Evolutionary conservation across 2,888 invertebrate genomes (phyloP).

Genomic region (Morpho achilles): DNA sequence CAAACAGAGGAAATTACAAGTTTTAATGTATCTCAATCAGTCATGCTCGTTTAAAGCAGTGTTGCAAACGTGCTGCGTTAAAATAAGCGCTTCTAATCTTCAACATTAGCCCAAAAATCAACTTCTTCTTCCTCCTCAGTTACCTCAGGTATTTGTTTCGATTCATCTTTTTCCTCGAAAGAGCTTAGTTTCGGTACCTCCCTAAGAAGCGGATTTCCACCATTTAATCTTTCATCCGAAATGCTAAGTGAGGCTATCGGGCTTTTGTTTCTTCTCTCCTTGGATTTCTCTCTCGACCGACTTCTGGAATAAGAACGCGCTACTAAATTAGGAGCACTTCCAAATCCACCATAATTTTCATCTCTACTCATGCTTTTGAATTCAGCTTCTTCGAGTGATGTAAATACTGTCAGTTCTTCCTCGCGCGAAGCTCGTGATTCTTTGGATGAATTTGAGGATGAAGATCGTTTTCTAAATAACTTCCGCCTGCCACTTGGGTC

Average conservation of each 20-base stretch:
- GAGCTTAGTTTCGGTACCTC: constrained; percentile 59
- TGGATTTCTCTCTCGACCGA: constrained; percentile 66
- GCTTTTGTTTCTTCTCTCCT: constrained; percentile 49
- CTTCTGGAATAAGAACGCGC: constrained; percentile 77
- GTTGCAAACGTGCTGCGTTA: constrained; percentile 54
- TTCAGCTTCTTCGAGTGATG: constrained; percentile 82
- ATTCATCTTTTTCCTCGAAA: constrained; percentile 64
- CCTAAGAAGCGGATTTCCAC: constrained; percentile 34
- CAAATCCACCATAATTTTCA: constrained; percentile 43
- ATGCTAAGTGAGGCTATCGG: constrained; percentile 51
- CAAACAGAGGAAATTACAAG: constrained; percentile 51
- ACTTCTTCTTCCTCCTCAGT: constrained; percentile 60
- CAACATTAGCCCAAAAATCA: constrained; percentile 69
- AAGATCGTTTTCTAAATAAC: constrained; percentile 81
- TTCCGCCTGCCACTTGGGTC: constrained; percentile 81
- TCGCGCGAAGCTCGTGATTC: constrained; percentile 81
- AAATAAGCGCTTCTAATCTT: constrained; percentile 56
- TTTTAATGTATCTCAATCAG: constrained; percentile 63
- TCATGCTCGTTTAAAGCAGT: constrained; percentile 64
- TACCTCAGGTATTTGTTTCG: constrained; percentile 53
- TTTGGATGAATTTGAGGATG: constrained; percentile 79
- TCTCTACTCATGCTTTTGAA: constrained; percentile 59
- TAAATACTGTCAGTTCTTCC: constrained; percentile 82
- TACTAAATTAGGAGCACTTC: constrained; percentile 72
- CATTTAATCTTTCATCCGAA: constrained; percentile 40